Base-by-base conservation (phyloP, 2,888 invertebrate genomes). In the Spialia ferax region DNA sequence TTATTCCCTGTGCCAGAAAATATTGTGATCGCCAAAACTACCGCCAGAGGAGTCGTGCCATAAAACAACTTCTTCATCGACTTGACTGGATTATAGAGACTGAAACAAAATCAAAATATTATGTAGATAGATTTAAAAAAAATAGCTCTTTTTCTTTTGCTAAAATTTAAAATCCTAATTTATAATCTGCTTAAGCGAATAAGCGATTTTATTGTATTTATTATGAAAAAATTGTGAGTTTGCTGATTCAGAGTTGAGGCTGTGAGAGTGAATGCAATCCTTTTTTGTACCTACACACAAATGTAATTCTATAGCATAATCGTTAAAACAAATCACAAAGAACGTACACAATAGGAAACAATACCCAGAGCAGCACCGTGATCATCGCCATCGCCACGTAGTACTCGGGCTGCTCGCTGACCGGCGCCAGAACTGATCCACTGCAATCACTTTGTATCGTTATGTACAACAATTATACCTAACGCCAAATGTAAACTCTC, bases 281-380 rank as follows among this genome's bases (percentile, higher is more conserved):
- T n/a, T n/a, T n/a, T n/a, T n/a, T n/a, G n/a, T n/a, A n/a, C n/a
- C n/a, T n/a, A n/a, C n/a, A 6, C 26, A 26, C 26, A 26, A 26
- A 26, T 26, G 26, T 42, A 42, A n/a, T 5, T n/a, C 3, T 2
- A 2, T 7, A n/a, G 0, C 4, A 42, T 15, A 50, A 50, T 20
- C 22, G 22, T 4, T 38, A 8, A 48, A 18, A 61, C 26, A 45
- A 45, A 15, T 42, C 8, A 70, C 69, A 52, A 52, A 52, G 13
- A 56, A 88, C 93, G 88, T 73, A 93, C 93, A 91, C 72, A 81
- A 91, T 88, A 69, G 91, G 87, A 70, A 87, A 79, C 45, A 80
- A 67, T 45, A 87, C 83, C 88, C 90, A 92, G n/a, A 91, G 66
- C 7, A 87, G 84, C 11, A 84, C 54, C 22, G 86, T 74, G n/a